These are phyloP conservation scores for Agrenia bidenticulata DNA, from an alignment of 2,888 invertebrate species.

Conservation along the genomic window DNA sequence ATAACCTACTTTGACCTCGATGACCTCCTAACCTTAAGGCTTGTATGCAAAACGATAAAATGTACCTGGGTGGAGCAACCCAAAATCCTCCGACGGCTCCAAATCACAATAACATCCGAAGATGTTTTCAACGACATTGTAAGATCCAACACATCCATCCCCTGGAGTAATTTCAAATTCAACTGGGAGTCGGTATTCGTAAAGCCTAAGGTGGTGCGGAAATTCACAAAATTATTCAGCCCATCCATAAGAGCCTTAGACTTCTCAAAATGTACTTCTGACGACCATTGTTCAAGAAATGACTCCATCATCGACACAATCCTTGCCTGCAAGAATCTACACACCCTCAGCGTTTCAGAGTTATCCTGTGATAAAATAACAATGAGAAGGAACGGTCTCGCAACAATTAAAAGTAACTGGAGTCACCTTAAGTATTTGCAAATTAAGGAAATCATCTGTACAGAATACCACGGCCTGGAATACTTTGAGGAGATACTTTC, in stretches of 20 bases:
- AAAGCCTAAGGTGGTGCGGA: background rate
- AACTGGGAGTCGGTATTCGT: background rate
- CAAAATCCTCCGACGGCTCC: background rate
- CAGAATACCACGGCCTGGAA: background rate
- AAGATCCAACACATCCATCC: background rate
- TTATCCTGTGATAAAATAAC: background rate
- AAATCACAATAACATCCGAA: background rate
- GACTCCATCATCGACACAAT: background rate
- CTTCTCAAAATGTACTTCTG: background rate
- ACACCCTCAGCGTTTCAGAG: background rate
- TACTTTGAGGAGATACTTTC: background rate
- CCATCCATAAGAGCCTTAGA: background rate
- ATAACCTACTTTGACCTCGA: background rate
- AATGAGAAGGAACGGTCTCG: background rate
- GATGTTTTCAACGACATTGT: background rate
- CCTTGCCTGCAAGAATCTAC: background rate
- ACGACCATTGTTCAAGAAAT: background rate
- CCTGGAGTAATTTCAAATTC: conserved; percentile 6
- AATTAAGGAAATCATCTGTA: background rate
- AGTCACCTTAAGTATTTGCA: background rate
- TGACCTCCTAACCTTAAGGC: background rate
- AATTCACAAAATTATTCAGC: background rate
- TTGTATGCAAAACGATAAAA: background rate
- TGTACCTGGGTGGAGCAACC: background rate
- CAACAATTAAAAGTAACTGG: background rate